phyloP scores from a whole-genome alignment of 2,113 vertebrate species.

The Corynorhinus townsendii region DNA sequence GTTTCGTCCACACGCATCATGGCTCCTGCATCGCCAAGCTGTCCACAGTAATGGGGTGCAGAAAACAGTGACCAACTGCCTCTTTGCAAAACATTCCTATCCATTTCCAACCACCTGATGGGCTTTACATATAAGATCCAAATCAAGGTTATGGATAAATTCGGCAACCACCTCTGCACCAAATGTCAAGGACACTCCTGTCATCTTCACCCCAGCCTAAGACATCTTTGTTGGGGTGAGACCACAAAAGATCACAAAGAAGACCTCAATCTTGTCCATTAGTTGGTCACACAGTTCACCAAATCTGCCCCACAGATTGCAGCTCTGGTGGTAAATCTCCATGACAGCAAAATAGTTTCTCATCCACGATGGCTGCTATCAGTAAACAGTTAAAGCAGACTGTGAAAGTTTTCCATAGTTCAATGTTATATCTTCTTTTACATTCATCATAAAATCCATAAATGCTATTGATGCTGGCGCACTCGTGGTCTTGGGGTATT shows the following conservation, averaged over 20 bases:
- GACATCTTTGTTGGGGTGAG: conserved; percentile 97
- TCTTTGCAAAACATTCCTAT: conserved; percentile 98
- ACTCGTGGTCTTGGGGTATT: conserved; percentile 98
- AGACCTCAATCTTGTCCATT: conserved; percentile 96
- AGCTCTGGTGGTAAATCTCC: conserved; percentile 98
- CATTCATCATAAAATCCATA: conserved; percentile 99
- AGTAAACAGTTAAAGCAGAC: conserved; percentile 99
- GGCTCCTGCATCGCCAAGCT: conserved; percentile 97
- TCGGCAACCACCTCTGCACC: conserved; percentile 98
- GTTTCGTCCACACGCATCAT: conserved; percentile 99
- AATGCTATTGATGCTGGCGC: conserved; percentile 98
- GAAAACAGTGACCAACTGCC: conserved; percentile 98
- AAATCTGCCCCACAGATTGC: conserved; percentile 98
- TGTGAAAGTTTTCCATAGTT: conserved; percentile 98
- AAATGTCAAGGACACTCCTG: conserved; percentile 96
- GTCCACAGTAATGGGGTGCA: conserved; percentile 97
- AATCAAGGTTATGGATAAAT: conserved; percentile 97
- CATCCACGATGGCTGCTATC: conserved; percentile 98
- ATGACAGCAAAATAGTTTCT: conserved; percentile 98
- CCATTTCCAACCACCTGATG: conserved; percentile 99
- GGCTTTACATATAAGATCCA: conserved; percentile 97
- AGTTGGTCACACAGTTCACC: conserved; percentile 97
- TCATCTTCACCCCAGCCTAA: conserved; percentile 99
- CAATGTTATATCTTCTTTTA: conserved; percentile 97
- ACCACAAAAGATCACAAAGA: conserved; percentile 96